Conservation (phyloP, 1,140 invertebrate genomes). For the Trypoxylus dichotomus region DNA sequence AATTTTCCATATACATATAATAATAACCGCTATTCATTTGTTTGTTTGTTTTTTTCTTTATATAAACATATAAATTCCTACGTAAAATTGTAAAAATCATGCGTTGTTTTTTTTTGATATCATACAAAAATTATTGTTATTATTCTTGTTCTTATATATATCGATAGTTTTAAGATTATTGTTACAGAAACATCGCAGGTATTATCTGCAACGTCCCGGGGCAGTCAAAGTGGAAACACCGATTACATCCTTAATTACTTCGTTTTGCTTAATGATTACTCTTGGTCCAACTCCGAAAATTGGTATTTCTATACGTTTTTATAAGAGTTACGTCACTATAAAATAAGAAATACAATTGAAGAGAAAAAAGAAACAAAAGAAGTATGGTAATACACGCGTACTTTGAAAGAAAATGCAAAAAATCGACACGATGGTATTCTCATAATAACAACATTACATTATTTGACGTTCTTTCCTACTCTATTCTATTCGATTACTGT, state of each 20-base stretch:
- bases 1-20: conserved; percentile 23
- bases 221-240: conserved; percentile 6
- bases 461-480: background rate
- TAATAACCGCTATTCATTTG: conserved; percentile 25
- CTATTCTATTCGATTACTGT: conserved; percentile 42
- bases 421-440: background rate
- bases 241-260: conserved; percentile 2
- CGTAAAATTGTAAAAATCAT: conserved; percentile 23
- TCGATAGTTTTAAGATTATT: conserved; percentile 5
- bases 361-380: background rate
- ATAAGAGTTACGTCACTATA: background rate
- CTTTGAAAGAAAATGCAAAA: background rate
- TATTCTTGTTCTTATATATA: conserved; percentile 17
- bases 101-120: conserved; percentile 22
- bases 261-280: background rate
- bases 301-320: background rate
- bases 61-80: conserved; percentile 32
- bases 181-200: background rate
- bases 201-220: background rate
- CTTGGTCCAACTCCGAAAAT: conserved; percentile 18
- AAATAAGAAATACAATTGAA: background rate
- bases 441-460: background rate
- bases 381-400: background rate
- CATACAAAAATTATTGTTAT: conserved; percentile 28
- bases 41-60: conserved; percentile 10